Evolutionary conservation across 2,888 invertebrate genomes (phyloP).

Genomic region (Caenorhabditis sp.): DNA sequence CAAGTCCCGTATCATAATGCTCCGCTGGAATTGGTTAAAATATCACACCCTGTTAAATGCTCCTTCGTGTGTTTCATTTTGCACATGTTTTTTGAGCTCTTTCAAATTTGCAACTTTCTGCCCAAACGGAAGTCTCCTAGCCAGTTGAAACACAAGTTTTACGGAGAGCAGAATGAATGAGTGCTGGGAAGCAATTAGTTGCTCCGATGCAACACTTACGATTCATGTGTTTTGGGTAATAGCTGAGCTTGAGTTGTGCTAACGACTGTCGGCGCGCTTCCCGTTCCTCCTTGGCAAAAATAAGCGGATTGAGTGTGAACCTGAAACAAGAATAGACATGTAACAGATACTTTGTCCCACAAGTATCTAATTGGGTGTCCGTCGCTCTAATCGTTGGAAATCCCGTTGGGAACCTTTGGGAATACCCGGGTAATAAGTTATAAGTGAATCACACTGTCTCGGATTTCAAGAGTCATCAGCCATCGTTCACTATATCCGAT

Average conservation of each 20-base stretch:
- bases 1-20: slow-evolving; percentile 80
- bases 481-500: not conserved
- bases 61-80: not conserved
- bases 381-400: not conserved
- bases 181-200: slow-evolving; percentile 33
- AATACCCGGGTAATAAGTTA: slow-evolving; percentile 4
- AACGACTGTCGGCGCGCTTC: slow-evolving; percentile 82
- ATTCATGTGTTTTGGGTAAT: slow-evolving; percentile 81
- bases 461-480: slow-evolving; percentile 35
- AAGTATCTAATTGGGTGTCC: not conserved
- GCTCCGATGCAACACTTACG: slow-evolving; percentile 69
- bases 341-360: not conserved
- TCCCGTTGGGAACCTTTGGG: slow-evolving; percentile 33
- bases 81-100: not conserved
- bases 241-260: slow-evolving; percentile 82
- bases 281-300: slow-evolving; percentile 82
- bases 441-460: slow-evolving; percentile 23
- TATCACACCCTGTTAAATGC: not conserved
- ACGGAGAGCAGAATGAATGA: slow-evolving; percentile 9
- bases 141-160: not conserved
- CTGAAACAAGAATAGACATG: slow-evolving; percentile 60
- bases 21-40: slow-evolving; percentile 77
- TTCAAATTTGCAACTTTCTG: not conserved
- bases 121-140: not conserved
- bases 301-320: slow-evolving; percentile 82